Evolutionary conservation across 2,888 invertebrate genomes (phyloP).

Genomic region (Mesopsocus fuscifrons): DNA sequence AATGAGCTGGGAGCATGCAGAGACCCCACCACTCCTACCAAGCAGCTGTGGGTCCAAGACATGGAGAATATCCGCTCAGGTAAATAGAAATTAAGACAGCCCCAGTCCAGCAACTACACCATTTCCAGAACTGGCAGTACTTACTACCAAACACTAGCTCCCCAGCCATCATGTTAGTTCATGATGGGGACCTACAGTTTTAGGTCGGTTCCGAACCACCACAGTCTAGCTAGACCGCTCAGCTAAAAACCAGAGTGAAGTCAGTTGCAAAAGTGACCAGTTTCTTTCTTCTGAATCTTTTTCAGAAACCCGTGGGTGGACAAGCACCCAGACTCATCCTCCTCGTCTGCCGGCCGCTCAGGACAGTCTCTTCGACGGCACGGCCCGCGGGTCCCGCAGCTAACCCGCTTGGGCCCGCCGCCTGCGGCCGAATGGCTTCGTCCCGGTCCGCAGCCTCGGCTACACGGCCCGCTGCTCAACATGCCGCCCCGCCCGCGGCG

Average conservation of each 20-base stretch:
- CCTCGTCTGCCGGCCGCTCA: neutral
- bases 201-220: too few species aligned
- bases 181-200: too few species aligned
- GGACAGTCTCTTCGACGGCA: neutral
- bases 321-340: conserved; percentile 4
- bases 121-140: too few species aligned
- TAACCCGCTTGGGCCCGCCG: neutral
- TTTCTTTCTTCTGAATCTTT: neutral
- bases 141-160: too few species aligned
- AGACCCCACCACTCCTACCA: conserved; percentile 5
- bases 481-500: neutral
- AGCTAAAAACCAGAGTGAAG: neutral
- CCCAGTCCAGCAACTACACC: too few species aligned
- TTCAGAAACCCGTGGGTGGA: conserved; percentile 7
- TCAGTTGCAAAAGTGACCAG: neutral
- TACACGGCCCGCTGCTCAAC: neutral
- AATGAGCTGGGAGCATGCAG: conserved; percentile 4
- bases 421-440: conserved; percentile 2
- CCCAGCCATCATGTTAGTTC: too few species aligned
- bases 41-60: neutral
- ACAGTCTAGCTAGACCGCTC: neutral
- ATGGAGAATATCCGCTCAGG: neutral
- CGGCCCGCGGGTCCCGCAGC: neutral
- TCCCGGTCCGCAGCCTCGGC: neutral
- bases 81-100: too few species aligned